These are phyloP conservation scores for Heterotis niloticus DNA, from an alignment of 2,113 vertebrate species.

Conservation along the genomic window DNA sequence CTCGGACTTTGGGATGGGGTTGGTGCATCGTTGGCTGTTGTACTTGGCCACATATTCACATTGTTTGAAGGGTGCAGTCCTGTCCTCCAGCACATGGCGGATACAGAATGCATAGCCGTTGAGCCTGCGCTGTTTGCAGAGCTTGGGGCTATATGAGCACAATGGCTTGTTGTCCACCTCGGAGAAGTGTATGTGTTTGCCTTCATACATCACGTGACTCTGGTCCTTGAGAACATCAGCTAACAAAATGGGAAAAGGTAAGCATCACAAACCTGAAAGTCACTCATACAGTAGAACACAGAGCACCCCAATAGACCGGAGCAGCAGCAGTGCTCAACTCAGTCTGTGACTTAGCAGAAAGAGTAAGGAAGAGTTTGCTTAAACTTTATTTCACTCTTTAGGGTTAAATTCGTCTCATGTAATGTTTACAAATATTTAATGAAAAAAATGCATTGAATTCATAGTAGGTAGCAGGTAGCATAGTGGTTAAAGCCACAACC, in stretches of 20 bases:
- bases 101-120: constrained; percentile 99
- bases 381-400: neutral
- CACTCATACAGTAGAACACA: constrained; percentile 11
- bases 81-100: constrained; percentile 98
- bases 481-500: too few species aligned
- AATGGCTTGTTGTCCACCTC: constrained; percentile 99
- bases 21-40: constrained; percentile 98
- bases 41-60: constrained; percentile 99
- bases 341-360: too few species aligned
- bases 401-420: too few species aligned
- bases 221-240: constrained; percentile 99
- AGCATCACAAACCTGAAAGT: constrained; percentile 32
- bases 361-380: neutral
- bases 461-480: too few species aligned
- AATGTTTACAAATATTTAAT: too few species aligned
- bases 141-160: constrained; percentile 99
- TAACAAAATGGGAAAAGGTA: constrained; percentile 64
- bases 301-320: neutral
- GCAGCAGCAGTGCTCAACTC: too few species aligned
- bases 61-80: constrained; percentile 99
- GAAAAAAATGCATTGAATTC: too few species aligned
- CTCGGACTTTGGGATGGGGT: constrained; percentile 97
- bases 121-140: constrained; percentile 98
- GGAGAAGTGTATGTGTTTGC: constrained; percentile 99
- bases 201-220: constrained; percentile 99